Conservation (phyloP, 2,888 invertebrate genomes). For the Calameuta filiformis region DNA sequence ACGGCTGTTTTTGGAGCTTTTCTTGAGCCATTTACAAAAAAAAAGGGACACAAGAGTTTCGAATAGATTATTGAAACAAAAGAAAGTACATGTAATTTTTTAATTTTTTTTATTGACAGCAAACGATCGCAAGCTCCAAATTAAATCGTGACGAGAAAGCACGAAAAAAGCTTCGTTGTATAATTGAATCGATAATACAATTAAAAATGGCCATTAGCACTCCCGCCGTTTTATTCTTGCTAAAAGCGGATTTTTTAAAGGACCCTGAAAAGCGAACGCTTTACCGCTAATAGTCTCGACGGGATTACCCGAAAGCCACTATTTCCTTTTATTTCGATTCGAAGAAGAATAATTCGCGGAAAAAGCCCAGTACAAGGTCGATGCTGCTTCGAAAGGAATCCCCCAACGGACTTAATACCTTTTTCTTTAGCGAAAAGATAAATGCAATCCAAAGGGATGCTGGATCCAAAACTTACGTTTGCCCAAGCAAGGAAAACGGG, state of each 20-base stretch:
- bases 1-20: background rate
- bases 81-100: background rate
- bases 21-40: background rate
- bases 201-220: background rate
- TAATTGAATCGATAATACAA: background rate
- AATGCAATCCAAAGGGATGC: background rate
- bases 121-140: background rate
- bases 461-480: background rate
- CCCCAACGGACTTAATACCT: background rate
- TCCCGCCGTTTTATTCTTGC: background rate
- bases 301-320: background rate
- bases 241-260: background rate
- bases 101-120: background rate
- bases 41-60: accelerated
- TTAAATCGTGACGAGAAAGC: background rate
- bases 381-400: background rate
- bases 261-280: background rate
- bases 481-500: background rate
- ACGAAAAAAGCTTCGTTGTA: background rate
- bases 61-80: background rate
- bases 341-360: background rate
- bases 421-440: background rate
- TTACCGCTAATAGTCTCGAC: background rate
- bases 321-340: background rate
- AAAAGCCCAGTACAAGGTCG: background rate